Conservation (phyloP, 2,797 vertebrate genomes). For the Pseudocheirus occidentalis region DNA sequence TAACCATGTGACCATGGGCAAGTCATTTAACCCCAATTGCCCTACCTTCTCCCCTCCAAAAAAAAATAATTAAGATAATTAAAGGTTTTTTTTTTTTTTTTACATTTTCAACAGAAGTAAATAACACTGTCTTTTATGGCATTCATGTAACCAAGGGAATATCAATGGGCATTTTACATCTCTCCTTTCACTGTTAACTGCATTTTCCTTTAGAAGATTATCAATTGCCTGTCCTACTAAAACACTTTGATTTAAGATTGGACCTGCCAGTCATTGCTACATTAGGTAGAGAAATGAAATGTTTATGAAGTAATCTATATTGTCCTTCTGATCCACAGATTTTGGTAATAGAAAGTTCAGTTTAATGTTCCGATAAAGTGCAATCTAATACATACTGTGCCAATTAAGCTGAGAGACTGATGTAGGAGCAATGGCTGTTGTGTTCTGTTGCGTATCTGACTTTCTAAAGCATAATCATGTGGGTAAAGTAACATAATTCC, state of each 20-base stretch:
- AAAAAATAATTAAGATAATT: background rate
- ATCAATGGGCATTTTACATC: background rate
- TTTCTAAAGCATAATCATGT: constrained; percentile 63
- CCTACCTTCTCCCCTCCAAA: too few relatives aligned
- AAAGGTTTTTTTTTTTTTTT: background rate
- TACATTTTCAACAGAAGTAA: constrained; percentile 32
- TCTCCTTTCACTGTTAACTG: constrained; percentile 6
- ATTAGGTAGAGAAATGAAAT: constrained; percentile 63
- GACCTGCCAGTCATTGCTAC: constrained; percentile 51
- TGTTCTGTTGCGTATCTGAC: constrained; percentile 60
- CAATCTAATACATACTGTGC: constrained; percentile 36
- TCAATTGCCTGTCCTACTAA: constrained; percentile 36
- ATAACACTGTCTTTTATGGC: background rate
- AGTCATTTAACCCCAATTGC: too few relatives aligned
- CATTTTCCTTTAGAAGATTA: constrained; percentile 53
- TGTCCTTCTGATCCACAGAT: constrained; percentile 62
- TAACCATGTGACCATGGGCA: too few relatives aligned
- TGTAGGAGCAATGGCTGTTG: constrained; percentile 19
- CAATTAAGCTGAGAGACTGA: constrained; percentile 63
- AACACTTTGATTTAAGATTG: constrained; percentile 60
- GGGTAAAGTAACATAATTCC: constrained; percentile 36
- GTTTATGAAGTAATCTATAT: constrained; percentile 68
- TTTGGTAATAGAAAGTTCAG: constrained; percentile 67
- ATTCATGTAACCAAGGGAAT: constrained; percentile 10
- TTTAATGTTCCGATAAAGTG: constrained; percentile 63